Base-by-base conservation (phyloP, 2,113 vertebrate genomes). In the Nansenia antarctica region DNA sequence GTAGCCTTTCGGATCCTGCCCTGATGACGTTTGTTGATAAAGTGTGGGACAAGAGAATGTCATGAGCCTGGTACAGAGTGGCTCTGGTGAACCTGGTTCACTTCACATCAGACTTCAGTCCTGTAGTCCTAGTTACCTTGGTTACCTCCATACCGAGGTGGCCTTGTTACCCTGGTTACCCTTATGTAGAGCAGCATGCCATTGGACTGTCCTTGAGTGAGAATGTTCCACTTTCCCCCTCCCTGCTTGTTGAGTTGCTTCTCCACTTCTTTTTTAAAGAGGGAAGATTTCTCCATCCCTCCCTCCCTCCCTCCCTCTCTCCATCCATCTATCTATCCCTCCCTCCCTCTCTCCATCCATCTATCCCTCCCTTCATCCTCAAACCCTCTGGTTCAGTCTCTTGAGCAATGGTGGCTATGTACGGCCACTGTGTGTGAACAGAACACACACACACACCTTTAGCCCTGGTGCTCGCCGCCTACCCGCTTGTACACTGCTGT, bases 141-240 rank as follows among this genome's bases (percentile, higher is more conserved):
- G 83, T 80, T 80, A 83, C 83, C 79, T 76, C 73, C 72, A 78
- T 76, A 77, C 82, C 70, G 79, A 79, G 73, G 70, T 84, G 78
- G 80, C 79, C 81, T 65, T 71, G 69, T 83, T 83, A 60, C 84
- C 37, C 26, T 2, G 32, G 75, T 79, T 73, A 86, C 69, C 76
- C 78, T 80, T 52, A 80, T 80, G 39, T 82, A 70, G 77, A 86
- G 75, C 78, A 64, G 78, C 70, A 67, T 62, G 82, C 86, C 79
- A 84, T 87, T 86, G 84, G 67, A 15, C 34, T 60, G 87, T 85
- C 88, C 88, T 91, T 90, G 79, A 87, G 2, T 49, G 42, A 47
- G 42, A 78, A 77, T 8, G 86, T 78, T 89, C 80, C 74, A 83
- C 70, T 81, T 83, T 65, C 64, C 65, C 14, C 65, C 68, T 22